phyloP scores from a whole-genome alignment of 1,140 invertebrate species.

The Araneus ventricosus region DNA sequence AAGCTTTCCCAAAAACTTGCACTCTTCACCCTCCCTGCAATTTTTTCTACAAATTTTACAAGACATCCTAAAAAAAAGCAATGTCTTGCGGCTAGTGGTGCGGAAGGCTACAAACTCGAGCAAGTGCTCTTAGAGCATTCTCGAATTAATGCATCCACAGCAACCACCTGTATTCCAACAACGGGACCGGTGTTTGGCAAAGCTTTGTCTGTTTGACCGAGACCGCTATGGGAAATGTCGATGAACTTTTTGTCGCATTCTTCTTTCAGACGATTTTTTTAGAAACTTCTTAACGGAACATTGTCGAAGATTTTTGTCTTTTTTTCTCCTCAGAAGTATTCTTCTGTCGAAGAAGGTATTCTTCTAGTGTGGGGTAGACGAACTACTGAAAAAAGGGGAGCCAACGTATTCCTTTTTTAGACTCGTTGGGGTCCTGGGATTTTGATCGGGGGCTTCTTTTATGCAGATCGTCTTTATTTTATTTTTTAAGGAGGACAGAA shows the following conservation, averaged over 20 bases:
- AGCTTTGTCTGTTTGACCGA: background rate
- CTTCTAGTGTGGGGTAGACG: constrained; percentile 46
- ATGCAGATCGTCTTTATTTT: constrained; percentile 65
- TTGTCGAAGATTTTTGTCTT: constrained; percentile 41
- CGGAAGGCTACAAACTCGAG: constrained; percentile 48
- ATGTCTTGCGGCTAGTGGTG: background rate
- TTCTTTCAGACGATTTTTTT: constrained; percentile 45
- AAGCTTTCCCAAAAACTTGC: background rate
- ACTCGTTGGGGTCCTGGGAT: constrained; percentile 55
- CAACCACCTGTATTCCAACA: constrained; percentile 44
- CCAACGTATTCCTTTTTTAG: constrained; percentile 36
- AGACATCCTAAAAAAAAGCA: background rate
- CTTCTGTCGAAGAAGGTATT: constrained; percentile 47
- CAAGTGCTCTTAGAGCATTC: constrained; percentile 48
- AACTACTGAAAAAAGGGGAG: constrained; percentile 38
- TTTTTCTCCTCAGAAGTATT: background rate
- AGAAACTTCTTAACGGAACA: constrained; percentile 52
- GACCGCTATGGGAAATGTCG: constrained; percentile 69
- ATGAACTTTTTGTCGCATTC: constrained; percentile 69
- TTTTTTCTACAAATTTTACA: background rate
- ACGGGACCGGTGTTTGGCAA: constrained; percentile 53
- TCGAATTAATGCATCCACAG: constrained; percentile 52
- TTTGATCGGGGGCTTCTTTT: constrained; percentile 59
- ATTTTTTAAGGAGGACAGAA: constrained; percentile 1
- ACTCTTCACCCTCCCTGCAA: background rate